Percentiles rank a stretch among this genome's conserved stretches.
phyloP scores from a whole-genome alignment of 2,888 invertebrate genomes.

The Theretra japonica region DNA sequence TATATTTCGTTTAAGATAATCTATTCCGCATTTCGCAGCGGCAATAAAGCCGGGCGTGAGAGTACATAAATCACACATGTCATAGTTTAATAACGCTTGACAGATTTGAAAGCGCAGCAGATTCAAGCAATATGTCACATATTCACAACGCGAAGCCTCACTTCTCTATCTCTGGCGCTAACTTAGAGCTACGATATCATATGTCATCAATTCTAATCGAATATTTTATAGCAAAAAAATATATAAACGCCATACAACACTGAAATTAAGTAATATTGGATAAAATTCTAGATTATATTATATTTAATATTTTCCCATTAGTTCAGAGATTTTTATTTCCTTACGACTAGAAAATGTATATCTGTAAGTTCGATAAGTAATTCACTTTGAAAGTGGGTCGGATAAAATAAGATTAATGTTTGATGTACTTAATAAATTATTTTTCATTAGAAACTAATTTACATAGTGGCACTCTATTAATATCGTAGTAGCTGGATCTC shows the following conservation, averaged over 20 bases:
- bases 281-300: neutral
- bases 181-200: constrained; percentile 31
- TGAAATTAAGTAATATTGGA: neutral
- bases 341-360: no score
- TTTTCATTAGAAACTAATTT: neutral
- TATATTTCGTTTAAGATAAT: constrained; percentile 20
- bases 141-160: constrained; percentile 49
- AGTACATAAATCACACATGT: constrained; percentile 64
- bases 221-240: neutral
- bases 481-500: neutral
- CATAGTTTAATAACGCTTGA: constrained; percentile 73
- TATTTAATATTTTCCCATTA: neutral
- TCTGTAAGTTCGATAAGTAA: no score
- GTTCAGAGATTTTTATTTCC: no score
- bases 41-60: constrained; percentile 41
- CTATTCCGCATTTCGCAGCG: constrained; percentile 29
- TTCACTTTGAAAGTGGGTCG: no score
- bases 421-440: neutral
- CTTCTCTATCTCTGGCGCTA: constrained; percentile 51
- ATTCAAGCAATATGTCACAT: constrained; percentile 72
- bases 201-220: neutral
- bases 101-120: constrained; percentile 75
- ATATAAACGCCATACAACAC: neutral
- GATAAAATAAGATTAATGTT: neutral
- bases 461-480: neutral